These are phyloP conservation scores for Heliothis peltigera DNA, from an alignment of 2,888 invertebrate species.

Conservation along the genomic window DNA sequence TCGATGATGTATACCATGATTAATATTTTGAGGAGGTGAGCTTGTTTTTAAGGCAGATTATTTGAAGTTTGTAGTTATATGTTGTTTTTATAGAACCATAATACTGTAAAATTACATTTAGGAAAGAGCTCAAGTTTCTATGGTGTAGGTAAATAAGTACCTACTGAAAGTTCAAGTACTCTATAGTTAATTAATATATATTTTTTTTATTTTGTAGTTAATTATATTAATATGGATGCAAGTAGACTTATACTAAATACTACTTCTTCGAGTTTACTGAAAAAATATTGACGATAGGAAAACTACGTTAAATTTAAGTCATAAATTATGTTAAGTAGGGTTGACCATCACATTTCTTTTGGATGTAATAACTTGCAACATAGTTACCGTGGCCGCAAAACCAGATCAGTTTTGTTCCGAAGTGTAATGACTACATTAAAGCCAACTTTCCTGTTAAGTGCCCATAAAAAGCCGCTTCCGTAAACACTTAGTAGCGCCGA, in stretches of 20 bases:
- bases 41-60: background rate
- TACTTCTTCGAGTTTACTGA: background rate
- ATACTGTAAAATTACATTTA: background rate
- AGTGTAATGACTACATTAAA: slow-evolving; percentile 42
- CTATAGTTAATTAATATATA: background rate
- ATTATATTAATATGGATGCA: background rate
- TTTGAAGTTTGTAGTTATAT: background rate
- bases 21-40: slow-evolving; percentile 6
- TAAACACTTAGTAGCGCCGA: slow-evolving; percentile 53
- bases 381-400: slow-evolving; percentile 32
- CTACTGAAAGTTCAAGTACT: too few relatives aligned
- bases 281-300: background rate
- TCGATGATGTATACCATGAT: slow-evolving; percentile 27
- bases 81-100: background rate
- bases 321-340: background rate
- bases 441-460: slow-evolving; percentile 49
- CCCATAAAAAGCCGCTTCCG: slow-evolving; percentile 58
- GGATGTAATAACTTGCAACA: slow-evolving; percentile 1
- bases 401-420: slow-evolving; percentile 39
- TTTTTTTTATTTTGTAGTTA: too few relatives aligned
- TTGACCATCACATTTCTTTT: background rate
- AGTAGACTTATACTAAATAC: too few relatives aligned
- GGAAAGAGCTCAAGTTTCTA: background rate
- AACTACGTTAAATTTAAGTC: background rate
- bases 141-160: too few relatives aligned